Base-by-base conservation (phyloP, 2,797 vertebrate species). In the Ceryle rudis region DNA sequence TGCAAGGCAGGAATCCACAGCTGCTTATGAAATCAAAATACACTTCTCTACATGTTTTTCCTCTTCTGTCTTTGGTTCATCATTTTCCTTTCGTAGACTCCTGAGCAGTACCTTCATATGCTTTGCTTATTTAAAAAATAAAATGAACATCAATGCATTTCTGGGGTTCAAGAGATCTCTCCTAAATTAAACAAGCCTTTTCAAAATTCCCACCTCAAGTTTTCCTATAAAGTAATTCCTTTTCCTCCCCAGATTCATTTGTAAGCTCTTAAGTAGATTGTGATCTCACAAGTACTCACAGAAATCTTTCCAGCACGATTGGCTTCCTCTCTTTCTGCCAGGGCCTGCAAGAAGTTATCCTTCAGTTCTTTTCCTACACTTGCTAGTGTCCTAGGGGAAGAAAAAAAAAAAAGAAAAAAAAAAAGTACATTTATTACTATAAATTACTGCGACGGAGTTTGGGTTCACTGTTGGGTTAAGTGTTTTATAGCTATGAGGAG, bases 311-410 rank as follows among this genome's bases (percentile, higher is more conserved):
- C 99, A 85, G 47, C 98, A 90, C 95, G 97, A 97, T 98, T 98
- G 95, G 98, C 98, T 98, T 99, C 98, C 97, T 99, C 99, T 92
- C 98, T 98, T 89, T 98, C 93, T 54, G 98, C 98, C 97, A 99
- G 96, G 49, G 98, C 98, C 97, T 91, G 97, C 97, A 99, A 97
- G 97, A 99, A 99, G 97, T 98, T 97, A 94, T 99, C 98, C 58
- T 98, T 98, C 91, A 99, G 95, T 62, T 99, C 98, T 96, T 98
- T 98, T 97, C 98, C 98, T 93, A 97, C 86, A 95, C 98, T 98
- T 96, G 98, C 97, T 90, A 99, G 95, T 65, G 97, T 98, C 97
- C 99, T 99, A 95, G 92, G 97, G 55, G 21, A 23, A 23, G 46
- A 52, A 35, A 98, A 98, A 46, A 49, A 25, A 97, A 96, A 90